A percentile compares a stretch with the other conserved stretches of the same genome.
Evolutionary conservation across 2,797 vertebrate species (phyloP).

Genomic region (Parotocinclus haroldoi): DNA sequence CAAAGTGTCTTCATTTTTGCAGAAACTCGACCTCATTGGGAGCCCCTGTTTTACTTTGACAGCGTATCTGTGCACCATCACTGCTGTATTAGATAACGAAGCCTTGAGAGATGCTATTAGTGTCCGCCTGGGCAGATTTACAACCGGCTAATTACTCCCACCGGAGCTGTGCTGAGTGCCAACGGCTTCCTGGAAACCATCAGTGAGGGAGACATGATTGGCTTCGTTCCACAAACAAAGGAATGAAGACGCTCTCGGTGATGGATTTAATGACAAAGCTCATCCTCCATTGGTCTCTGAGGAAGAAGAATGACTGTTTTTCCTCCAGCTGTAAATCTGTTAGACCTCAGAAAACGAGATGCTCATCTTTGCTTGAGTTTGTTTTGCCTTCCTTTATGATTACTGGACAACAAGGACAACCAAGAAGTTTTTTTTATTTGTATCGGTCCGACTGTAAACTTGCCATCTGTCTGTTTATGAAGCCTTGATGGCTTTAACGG

Average conservation of each 20-base stretch:
- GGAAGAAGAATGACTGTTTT: conserved; percentile 32
- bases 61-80: conserved; percentile 56
- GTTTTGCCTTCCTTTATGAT: conserved; percentile 55
- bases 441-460: conserved; percentile 29
- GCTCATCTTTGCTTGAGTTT: conserved; percentile 51
- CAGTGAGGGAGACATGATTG: conserved; percentile 61
- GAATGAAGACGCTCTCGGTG: conserved; percentile 64
- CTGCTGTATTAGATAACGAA: conserved; percentile 64
- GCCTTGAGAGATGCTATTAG: conserved; percentile 66
- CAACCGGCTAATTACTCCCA: conserved; percentile 71
- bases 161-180: conserved; percentile 62
- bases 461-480: conserved; percentile 47
- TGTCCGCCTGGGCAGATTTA: conserved; percentile 59
- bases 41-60: conserved; percentile 39
- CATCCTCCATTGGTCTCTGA: conserved; percentile 56
- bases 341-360: background rate
- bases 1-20: too few relatives aligned
- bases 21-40: background rate
- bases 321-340: conserved; percentile 17
- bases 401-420: conserved; percentile 61
- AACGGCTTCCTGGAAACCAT: conserved; percentile 58
- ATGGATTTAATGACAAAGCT: conserved; percentile 70
- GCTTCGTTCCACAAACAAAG: conserved; percentile 59
- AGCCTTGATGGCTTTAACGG: conserved; percentile 37
- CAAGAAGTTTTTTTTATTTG: conserved; percentile 49